Conservation (phyloP, 2,797 vertebrate genomes). For the Danionella dracula region DNA sequence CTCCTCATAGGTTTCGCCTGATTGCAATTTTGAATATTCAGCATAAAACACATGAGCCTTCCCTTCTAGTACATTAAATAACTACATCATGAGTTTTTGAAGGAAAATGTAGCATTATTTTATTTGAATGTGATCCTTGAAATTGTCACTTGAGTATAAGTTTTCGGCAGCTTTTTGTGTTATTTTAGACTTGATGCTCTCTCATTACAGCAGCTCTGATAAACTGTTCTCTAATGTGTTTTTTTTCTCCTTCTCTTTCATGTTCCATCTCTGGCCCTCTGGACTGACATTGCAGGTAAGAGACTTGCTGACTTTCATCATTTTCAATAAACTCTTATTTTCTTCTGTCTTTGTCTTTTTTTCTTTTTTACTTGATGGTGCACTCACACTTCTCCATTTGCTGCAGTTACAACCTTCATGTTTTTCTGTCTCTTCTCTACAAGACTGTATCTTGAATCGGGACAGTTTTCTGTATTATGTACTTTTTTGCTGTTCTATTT, state of each 20-base stretch:
- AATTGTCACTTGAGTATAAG: no score
- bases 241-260: constrained; percentile 61
- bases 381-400: constrained; percentile 20
- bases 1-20: not conserved
- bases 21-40: not conserved
- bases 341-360: constrained; percentile 38
- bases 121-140: no score
- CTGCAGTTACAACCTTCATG: constrained; percentile 43
- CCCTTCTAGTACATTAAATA: no score
- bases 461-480: no score
- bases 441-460: no score
- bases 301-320: constrained; percentile 61
- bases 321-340: constrained; percentile 42
- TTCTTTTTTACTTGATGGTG: constrained; percentile 35
- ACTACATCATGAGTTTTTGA: no score
- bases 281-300: constrained; percentile 71
- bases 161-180: no score
- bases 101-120: no score
- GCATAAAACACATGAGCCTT: not conserved
- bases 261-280: constrained; percentile 58
- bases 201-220: not conserved
- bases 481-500: no score
- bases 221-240: constrained; percentile 22
- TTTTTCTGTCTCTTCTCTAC: constrained; percentile 9
- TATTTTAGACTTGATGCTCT: no score